phyloP scores from a whole-genome alignment of 1,140 invertebrate genomes.

The Sinella curviseta region DNA sequence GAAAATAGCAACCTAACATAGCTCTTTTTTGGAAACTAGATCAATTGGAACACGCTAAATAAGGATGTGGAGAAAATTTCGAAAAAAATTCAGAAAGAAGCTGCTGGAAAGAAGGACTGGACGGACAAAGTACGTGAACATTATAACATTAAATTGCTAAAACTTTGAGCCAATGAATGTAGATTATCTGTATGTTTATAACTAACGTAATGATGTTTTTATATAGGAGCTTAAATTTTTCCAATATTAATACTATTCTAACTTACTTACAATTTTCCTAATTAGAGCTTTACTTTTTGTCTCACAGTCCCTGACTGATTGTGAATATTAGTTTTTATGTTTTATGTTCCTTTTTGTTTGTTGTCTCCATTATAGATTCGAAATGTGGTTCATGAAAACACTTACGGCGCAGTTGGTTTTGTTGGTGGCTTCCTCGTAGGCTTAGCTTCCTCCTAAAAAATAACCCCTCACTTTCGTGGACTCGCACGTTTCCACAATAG shows the following conservation, averaged over 20 bases:
- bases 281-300: too few species aligned
- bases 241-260: neutral
- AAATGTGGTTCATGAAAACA: slow-evolving; percentile 71
- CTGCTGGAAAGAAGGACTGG: slow-evolving; percentile 69
- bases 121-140: slow-evolving; percentile 71
- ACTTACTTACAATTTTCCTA: too few species aligned
- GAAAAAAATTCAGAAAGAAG: slow-evolving; percentile 75
- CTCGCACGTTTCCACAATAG: slow-evolving; percentile 2
- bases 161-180: neutral
- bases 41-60: slow-evolving; percentile 85
- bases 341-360: slow-evolving; percentile 31
- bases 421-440: slow-evolving; percentile 82
- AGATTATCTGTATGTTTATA: slow-evolving; percentile 23
- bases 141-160: too few species aligned
- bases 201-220: neutral
- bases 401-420: slow-evolving; percentile 77
- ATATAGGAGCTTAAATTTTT: neutral
- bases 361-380: slow-evolving; percentile 65
- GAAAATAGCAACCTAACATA: neutral
- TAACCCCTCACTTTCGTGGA: neutral
- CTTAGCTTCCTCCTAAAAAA: slow-evolving; percentile 67
- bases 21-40: slow-evolving; percentile 47
- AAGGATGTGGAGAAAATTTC: slow-evolving; percentile 76
- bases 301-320: too few species aligned
- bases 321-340: neutral